Conservation (phyloP, 2,113 vertebrate genomes). For the Silurus asotus region DNA sequence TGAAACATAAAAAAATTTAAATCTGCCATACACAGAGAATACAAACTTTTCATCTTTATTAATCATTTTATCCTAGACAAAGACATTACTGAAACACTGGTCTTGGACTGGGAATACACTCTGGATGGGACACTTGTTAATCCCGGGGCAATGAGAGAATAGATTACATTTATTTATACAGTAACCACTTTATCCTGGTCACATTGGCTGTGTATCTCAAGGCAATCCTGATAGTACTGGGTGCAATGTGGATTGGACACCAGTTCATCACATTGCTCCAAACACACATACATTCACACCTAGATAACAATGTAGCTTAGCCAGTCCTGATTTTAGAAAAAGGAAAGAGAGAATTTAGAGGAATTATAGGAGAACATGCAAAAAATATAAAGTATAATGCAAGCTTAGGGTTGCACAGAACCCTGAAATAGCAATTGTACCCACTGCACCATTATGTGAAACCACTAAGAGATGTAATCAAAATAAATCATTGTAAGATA, state of each 20-base stretch:
- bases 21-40: not conserved
- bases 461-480: constrained; percentile 1
- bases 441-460: not conserved
- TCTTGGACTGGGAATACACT: not conserved
- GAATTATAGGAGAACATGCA: not conserved
- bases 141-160: not conserved
- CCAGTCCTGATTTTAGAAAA: not conserved
- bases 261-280: not conserved
- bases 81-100: not conserved
- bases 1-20: not conserved
- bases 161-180: not conserved
- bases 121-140: not conserved
- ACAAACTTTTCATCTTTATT: not conserved
- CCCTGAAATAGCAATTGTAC: not conserved
- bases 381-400: not conserved
- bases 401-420: not conserved
- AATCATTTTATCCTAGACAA: too few species aligned
- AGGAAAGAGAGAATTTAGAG: not conserved
- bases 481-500: not conserved
- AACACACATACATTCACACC: not conserved
- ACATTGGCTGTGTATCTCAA: too few species aligned
- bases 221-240: too few species aligned
- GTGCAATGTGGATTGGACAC: not conserved
- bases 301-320: not conserved
- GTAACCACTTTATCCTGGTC: not conserved